Evolutionary conservation across 2,888 invertebrate species (phyloP), one percentile per base, ranked within the genome.

Genomic region (Synergus japonicus): DNA sequence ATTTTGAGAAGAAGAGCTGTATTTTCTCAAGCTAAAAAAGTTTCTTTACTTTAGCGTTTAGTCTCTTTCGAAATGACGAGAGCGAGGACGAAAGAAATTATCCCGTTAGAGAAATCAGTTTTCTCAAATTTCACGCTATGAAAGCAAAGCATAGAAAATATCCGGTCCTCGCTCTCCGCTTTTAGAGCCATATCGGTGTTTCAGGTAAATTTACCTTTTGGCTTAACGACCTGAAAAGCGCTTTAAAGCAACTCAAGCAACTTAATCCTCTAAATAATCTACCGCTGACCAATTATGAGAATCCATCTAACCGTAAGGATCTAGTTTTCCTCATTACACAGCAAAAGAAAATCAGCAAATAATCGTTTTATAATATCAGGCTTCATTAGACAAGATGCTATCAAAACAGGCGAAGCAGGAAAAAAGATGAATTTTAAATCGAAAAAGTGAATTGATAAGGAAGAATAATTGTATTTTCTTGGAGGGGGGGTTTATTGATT

Each of bases 151-250:
- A 54, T 54, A 73, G 54, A 58, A 69, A 69, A 67, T 73, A 73
- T 54, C 9, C 73, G 73, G 49, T 73, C 29, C 54, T 58, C n/a
- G 15, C 37, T 58, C 37, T 73, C 37, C 10, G 54, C 41, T 41
- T 49, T 73, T 54, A 29, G 13, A 49, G 29, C n/a, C 29, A 73
- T 73, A 73, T 73, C 73, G 73, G 73, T 49, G 54, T 37, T 73
- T 58, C 49, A 73, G 73, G 73, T 73, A 73, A 73, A 73, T 73
- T 73, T 73, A 73, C 54, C 54, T 73, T 73, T 37, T 73, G 54
- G 73, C 54, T 73, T 73, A 73, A 37, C 54, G 73, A 73, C 73
- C 54, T 54, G 54, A 58, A 54, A 49, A 73, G 37, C n/a, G 54
- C 73, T 22, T 69, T 65, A 65, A 37, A 66, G 66, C 43, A 43